A percentile compares a stretch with the other conserved stretches of the same genome.
phyloP scores from a whole-genome alignment of 2,113 vertebrate genomes.

The Neotoma lepida region DNA sequence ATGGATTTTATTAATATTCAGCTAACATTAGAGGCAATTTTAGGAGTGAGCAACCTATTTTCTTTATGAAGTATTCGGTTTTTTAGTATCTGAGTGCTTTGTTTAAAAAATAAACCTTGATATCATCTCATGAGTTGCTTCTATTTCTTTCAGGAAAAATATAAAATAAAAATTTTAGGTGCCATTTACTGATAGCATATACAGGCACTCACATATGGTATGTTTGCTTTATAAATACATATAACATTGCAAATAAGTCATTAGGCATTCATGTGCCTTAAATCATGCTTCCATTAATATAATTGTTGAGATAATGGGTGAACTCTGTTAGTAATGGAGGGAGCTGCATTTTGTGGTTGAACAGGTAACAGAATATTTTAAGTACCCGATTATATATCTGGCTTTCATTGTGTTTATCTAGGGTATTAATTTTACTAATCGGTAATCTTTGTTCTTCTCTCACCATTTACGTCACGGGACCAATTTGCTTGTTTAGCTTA shows the following conservation, averaged over 20 bases:
- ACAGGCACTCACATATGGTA: slow-evolving; percentile 35
- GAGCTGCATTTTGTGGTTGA: slow-evolving; percentile 71
- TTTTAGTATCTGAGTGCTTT: slow-evolving; percentile 82
- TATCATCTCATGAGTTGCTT: slow-evolving; percentile 74
- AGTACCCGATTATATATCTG: slow-evolving; percentile 64
- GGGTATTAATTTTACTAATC: slow-evolving; percentile 72
- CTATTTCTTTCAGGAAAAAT: slow-evolving; percentile 64
- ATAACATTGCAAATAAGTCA: slow-evolving; percentile 77
- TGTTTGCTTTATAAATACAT: slow-evolving; percentile 66
- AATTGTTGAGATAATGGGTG: slow-evolving; percentile 78
- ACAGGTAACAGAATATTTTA: slow-evolving; percentile 79
- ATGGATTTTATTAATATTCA: slow-evolving; percentile 90
- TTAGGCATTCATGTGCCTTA: slow-evolving; percentile 72
- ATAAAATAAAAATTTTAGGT: slow-evolving; percentile 59
- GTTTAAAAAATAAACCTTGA: slow-evolving; percentile 80
- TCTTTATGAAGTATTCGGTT: slow-evolving; percentile 83
- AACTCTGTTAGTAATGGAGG: slow-evolving; percentile 65
- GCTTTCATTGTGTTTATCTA: slow-evolving; percentile 72
- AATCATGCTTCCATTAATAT: slow-evolving; percentile 77
- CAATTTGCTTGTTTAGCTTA: slow-evolving; percentile 59
- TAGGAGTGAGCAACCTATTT: slow-evolving; percentile 83
- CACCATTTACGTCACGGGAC: slow-evolving; percentile 26
- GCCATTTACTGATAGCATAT: slow-evolving; percentile 56
- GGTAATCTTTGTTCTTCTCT: slow-evolving; percentile 60
- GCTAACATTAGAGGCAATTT: slow-evolving; percentile 86